Evolutionary conservation across 2,797 vertebrate species (phyloP).

Genomic region (Sarcophilus harrisii): DNA sequence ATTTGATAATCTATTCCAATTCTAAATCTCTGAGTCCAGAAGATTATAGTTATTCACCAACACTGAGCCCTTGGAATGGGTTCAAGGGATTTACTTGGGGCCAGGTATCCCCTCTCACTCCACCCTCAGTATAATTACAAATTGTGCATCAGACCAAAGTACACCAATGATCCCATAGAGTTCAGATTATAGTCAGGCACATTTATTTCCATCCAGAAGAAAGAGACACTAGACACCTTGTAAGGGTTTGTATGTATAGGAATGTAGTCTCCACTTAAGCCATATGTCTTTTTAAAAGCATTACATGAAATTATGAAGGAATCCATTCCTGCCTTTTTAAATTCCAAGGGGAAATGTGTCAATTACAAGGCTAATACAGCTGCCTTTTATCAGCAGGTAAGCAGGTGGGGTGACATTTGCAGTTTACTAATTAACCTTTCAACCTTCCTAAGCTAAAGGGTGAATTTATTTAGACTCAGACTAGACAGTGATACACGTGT

Average conservation of each 20-base stretch:
- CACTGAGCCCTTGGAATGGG: background rate
- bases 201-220: background rate
- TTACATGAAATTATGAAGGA: background rate
- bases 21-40: background rate
- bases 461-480: constrained; percentile 62
- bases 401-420: background rate
- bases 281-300: background rate
- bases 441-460: constrained; percentile 38
- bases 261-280: fast-evolving
- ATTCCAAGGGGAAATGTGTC: background rate
- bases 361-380: background rate
- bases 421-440: constrained; percentile 59
- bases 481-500: constrained; percentile 29
- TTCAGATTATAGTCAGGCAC: background rate
- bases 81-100: background rate
- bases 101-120: background rate
- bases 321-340: background rate
- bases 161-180: fast-evolving
- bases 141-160: background rate
- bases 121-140: background rate
- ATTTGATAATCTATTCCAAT: background rate
- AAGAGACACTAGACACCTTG: background rate
- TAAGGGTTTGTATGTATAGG: too few relatives aligned
- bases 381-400: background rate
- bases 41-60: background rate